A percentile compares a stretch with the other conserved stretches of the same genome.
Conservation (phyloP, 2,888 invertebrate species). For the Lasioglossum vierecki region DNA sequence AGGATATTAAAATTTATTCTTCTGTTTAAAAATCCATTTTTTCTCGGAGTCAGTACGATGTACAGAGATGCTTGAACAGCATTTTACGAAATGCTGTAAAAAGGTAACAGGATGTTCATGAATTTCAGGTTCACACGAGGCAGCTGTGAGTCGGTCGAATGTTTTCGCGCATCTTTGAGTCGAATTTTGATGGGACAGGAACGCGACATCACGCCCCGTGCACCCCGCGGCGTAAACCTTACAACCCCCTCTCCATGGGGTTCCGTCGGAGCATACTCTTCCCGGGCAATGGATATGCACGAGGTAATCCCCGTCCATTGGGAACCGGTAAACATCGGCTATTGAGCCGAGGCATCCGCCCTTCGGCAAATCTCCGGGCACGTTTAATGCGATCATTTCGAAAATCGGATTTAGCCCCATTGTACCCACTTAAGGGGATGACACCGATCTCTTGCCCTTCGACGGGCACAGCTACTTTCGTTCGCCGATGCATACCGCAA, state of each 20-base stretch:
- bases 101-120: neutral
- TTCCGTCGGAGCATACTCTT: constrained; percentile 51
- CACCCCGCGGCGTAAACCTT: constrained; percentile 57
- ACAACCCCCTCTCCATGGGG: constrained; percentile 55
- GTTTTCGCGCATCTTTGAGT: neutral
- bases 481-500: constrained; percentile 77
- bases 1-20: too few relatives aligned
- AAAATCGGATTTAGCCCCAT: constrained; percentile 81
- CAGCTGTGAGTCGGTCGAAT: constrained; percentile 10
- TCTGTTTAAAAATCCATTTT: too few relatives aligned
- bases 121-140: neutral
- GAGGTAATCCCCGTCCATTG: constrained; percentile 74
- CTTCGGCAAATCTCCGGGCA: constrained; percentile 73
- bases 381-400: constrained; percentile 82
- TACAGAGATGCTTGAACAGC: too few relatives aligned
- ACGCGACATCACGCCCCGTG: constrained; percentile 64
- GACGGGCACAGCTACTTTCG: constrained; percentile 71
- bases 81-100: too few relatives aligned
- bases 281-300: constrained; percentile 61
- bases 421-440: constrained; percentile 75
- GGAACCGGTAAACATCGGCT: constrained; percentile 75
- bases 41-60: too few relatives aligned
- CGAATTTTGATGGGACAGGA: constrained; percentile 45
- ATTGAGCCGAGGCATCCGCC: constrained; percentile 70
- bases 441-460: constrained; percentile 71